Evolutionary conservation across 2,113 vertebrate genomes (phyloP).

Genomic region (Neolamprologus tretocephalus): DNA sequence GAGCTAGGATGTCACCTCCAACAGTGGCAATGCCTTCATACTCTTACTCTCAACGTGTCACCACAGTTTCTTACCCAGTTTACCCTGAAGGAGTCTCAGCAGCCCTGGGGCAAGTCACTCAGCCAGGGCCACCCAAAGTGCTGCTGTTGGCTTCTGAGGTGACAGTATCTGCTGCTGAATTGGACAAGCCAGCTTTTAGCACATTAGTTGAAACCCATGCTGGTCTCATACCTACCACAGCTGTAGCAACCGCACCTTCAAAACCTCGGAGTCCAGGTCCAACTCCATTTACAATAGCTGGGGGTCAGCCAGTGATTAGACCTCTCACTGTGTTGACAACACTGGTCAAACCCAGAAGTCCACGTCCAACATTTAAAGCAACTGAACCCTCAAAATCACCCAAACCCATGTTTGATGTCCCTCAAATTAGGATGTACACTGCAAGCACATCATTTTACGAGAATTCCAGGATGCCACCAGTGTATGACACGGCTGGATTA

Average conservation of each 20-base stretch:
- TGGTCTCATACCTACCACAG: background rate
- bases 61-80: background rate
- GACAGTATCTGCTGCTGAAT: background rate
- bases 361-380: constrained; percentile 50
- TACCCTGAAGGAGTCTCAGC: background rate
- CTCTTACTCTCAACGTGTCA: constrained; percentile 35
- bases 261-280: constrained; percentile 7
- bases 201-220: background rate
- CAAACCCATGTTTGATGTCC: constrained; percentile 73
- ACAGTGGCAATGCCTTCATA: constrained; percentile 3
- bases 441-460: constrained; percentile 66
- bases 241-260: background rate
- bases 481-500: constrained; percentile 56
- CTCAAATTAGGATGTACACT: constrained; percentile 69
- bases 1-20: constrained; percentile 57
- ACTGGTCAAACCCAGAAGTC: constrained; percentile 36
- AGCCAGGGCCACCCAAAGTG: background rate
- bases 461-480: constrained; percentile 52
- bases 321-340: constrained; percentile 53
- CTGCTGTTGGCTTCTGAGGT: background rate
- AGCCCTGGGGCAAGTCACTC: background rate
- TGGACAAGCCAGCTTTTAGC: background rate
- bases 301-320: background rate
- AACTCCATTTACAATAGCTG: background rate
- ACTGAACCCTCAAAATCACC: constrained; percentile 57